A percentile compares a stretch with the other conserved stretches of the same genome.
phyloP scores from a whole-genome alignment of 64 coral and sea anemone genomes.

The Exaiptasia diaphana region DNA sequence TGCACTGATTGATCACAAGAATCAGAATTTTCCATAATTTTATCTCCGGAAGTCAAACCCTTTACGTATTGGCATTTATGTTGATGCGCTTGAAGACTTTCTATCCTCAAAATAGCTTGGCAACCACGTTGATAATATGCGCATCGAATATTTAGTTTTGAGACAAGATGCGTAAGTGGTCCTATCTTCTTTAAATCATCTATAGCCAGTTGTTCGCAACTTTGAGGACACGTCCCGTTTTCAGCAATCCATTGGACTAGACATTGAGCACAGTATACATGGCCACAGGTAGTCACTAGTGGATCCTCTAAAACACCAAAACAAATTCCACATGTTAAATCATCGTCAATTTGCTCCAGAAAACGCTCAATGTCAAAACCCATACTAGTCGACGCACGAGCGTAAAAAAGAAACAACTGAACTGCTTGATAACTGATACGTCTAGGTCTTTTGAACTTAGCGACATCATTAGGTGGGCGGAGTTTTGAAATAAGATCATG shows the following conservation, averaged over 20 bases:
- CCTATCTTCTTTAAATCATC: slow-evolving; percentile 90
- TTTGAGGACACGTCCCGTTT: slow-evolving; percentile 79
- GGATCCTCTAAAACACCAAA: slow-evolving; percentile 78
- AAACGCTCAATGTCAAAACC: slow-evolving; percentile 85
- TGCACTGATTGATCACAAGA: slow-evolving; percentile 74
- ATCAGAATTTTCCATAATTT: slow-evolving; percentile 80
- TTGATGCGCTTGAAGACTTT: slow-evolving; percentile 75
- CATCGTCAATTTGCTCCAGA: slow-evolving; percentile 79
- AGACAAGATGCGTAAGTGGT: slow-evolving; percentile 77
- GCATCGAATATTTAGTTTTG: slow-evolving; percentile 79
- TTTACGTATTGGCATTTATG: slow-evolving; percentile 76
- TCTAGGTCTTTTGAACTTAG: slow-evolving; percentile 93
- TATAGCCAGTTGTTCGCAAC: slow-evolving; percentile 90
- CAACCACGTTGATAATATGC: slow-evolving; percentile 88
- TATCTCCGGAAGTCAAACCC: slow-evolving; percentile 50
- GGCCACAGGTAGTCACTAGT: slow-evolving; percentile 82
- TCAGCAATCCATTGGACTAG: slow-evolving; percentile 78
- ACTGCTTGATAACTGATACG: slow-evolving; percentile 83
- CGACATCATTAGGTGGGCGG: slow-evolving; percentile 86
- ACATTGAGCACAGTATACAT: slow-evolving; percentile 90
- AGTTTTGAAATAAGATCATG: slow-evolving; percentile 63
- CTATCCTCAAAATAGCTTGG: slow-evolving; percentile 74
- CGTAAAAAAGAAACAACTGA: slow-evolving; percentile 72
- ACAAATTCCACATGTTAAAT: slow-evolving; percentile 93
- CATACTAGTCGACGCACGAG: slow-evolving; percentile 59